A percentile compares a stretch with the other conserved stretches of the same genome.
Conservation (phyloP, 2,113 vertebrate species). For the Plestiodon gilberti region DNA sequence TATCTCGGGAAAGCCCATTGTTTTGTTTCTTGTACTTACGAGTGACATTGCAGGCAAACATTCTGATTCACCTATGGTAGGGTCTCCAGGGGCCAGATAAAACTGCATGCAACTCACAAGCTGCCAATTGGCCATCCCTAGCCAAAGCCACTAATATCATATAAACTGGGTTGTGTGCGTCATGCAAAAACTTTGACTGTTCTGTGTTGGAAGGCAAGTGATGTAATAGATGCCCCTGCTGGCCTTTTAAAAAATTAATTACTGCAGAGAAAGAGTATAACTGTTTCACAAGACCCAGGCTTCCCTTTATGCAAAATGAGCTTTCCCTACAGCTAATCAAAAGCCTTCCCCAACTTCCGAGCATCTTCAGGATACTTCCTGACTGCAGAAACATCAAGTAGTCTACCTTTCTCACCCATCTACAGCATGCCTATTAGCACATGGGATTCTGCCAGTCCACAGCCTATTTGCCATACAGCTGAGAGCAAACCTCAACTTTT, state of each 20-base stretch:
- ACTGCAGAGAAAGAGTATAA: not conserved
- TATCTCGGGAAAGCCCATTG: not conserved
- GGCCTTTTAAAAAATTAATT: not conserved
- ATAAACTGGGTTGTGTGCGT: not conserved
- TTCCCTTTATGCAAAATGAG: not conserved
- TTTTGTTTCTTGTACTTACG: not conserved
- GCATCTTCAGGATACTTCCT: not conserved
- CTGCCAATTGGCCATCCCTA: not conserved
- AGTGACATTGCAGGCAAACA: not conserved
- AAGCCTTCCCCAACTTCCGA: not conserved
- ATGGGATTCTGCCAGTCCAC: not conserved
- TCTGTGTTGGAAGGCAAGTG: not conserved
- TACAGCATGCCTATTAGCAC: not conserved
- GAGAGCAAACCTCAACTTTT: not conserved
- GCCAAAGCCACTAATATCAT: not conserved
- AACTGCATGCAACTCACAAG: not conserved
- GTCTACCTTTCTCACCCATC: not conserved
- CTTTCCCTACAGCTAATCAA: not conserved
- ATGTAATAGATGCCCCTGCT: not conserved
- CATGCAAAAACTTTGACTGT: not conserved
- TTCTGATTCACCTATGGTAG: not conserved
- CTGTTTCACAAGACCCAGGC: not conserved
- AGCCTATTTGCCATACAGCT: not conserved
- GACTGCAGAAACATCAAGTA: not conserved
- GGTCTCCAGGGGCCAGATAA: not conserved